These are phyloP conservation scores for Habropoda laboriosa DNA, from an alignment of 1,140 invertebrate genomes.

Conservation along the genomic window DNA sequence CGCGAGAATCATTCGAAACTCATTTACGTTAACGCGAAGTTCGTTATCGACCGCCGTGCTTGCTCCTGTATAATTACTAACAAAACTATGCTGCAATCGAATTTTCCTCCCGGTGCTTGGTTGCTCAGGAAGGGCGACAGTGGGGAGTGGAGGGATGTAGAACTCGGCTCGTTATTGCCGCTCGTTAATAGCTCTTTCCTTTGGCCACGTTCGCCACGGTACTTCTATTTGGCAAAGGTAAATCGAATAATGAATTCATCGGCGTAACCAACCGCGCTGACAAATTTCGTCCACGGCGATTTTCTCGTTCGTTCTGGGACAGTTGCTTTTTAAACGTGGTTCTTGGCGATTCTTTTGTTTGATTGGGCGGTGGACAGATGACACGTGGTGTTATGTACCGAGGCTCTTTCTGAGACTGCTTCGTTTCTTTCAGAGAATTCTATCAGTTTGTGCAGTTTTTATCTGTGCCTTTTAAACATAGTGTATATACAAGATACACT, in stretches of 20 bases:
- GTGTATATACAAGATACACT: too few relatives aligned
- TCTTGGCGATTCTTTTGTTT: too few relatives aligned
- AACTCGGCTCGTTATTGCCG: constrained; percentile 17
- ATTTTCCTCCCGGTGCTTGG: constrained; percentile 1
- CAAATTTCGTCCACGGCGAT: constrained; percentile 19
- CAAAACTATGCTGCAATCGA: constrained; percentile 27
- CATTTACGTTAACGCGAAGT: constrained; percentile 22
- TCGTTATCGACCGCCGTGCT: constrained; percentile 22
- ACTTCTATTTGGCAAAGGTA: constrained; percentile 11
- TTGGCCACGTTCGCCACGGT: neutral
- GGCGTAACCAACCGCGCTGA: neutral
- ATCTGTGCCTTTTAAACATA: too few relatives aligned
- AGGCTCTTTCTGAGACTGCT: too few relatives aligned
- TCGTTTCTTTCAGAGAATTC: too few relatives aligned
- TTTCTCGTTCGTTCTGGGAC: neutral
- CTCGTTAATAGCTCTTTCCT: constrained; percentile 22
- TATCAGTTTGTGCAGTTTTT: too few relatives aligned
- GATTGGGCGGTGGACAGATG: too few relatives aligned
- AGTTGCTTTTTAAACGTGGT: neutral
- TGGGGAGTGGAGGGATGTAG: neutral
- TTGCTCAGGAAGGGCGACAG: too few relatives aligned
- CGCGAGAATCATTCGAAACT: neutral
- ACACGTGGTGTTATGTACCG: too few relatives aligned
- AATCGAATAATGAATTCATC: constrained; percentile 22
- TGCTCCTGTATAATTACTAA: constrained; percentile 22